A percentile compares a stretch with the other conserved stretches of the same genome.
phyloP scores from a whole-genome alignment of 2,888 invertebrate species.

The Hydroisotoma schaefferi region DNA sequence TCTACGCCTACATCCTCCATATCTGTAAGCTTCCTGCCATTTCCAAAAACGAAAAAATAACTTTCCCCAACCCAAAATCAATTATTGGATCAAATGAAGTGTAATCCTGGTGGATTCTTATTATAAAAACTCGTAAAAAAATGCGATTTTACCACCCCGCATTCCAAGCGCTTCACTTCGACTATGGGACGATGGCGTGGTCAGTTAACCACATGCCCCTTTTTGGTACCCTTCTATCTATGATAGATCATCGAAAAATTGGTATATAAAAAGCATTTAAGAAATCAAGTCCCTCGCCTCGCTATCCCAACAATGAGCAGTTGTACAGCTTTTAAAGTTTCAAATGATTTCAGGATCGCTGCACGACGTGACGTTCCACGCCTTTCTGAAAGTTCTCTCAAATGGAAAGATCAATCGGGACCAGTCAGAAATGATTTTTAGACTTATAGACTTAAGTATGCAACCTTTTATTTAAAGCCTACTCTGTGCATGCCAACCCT shows the following conservation, averaged over 20 bases:
- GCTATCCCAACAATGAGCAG: too few species aligned
- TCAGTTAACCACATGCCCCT: slow-evolving; percentile 27
- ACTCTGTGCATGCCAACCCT: neutral
- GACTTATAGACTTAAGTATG: slow-evolving; percentile 20
- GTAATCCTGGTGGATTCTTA: too few species aligned
- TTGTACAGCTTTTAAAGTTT: neutral
- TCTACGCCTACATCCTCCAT: too few species aligned
- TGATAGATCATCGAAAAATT: slow-evolving; percentile 21
- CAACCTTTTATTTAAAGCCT: slow-evolving; percentile 2
- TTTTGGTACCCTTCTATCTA: slow-evolving; percentile 22
- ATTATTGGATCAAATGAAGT: too few species aligned
- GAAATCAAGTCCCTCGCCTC: too few species aligned
- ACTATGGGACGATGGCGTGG: slow-evolving; percentile 29
- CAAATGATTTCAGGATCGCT: slow-evolving; percentile 7
- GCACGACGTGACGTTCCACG: slow-evolving; percentile 27
- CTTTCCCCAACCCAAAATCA: too few species aligned
- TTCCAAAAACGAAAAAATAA: too few species aligned
- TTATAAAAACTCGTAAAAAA: too few species aligned
- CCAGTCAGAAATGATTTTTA: slow-evolving; percentile 25
- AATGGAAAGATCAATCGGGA: slow-evolving; percentile 17
- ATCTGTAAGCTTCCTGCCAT: too few species aligned
- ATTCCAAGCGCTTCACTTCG: slow-evolving; percentile 28
- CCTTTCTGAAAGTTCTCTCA: slow-evolving; percentile 23
- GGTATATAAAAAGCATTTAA: too few species aligned
- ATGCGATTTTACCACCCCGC: slow-evolving; percentile 28